A percentile compares a stretch with the other conserved stretches of the same genome.
phyloP scores from a whole-genome alignment of 2,113 vertebrate species.

The Glaucomys volans region DNA sequence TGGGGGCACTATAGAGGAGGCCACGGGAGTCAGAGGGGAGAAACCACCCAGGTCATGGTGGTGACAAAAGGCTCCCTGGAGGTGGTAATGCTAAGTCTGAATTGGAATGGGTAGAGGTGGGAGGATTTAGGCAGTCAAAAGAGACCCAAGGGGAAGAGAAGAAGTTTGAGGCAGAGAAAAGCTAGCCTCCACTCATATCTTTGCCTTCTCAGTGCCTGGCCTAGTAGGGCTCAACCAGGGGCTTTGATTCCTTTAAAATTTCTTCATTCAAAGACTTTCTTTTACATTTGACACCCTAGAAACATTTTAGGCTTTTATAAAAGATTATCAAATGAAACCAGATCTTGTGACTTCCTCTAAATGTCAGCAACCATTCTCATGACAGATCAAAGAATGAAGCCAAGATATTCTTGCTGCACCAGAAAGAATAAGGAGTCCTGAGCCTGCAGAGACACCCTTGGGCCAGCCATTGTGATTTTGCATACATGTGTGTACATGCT shows the following conservation, averaged over 20 bases:
- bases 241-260: background rate
- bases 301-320: conserved; percentile 34
- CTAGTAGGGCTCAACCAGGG: background rate
- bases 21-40: background rate
- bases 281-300: conserved; percentile 23
- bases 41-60: background rate
- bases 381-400: conserved; percentile 37
- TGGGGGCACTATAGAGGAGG: background rate
- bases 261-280: background rate
- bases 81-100: background rate
- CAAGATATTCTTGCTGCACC: background rate
- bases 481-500: background rate
- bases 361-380: background rate
- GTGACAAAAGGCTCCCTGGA: background rate
- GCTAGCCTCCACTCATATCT: too few species aligned
- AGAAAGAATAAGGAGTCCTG: conserved; percentile 14
- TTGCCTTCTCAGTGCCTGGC: background rate
- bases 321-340: background rate
- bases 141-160: background rate
- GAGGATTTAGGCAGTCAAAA: background rate
- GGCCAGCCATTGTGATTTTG: background rate
- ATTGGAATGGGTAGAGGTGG: background rate
- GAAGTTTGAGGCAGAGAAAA: background rate
- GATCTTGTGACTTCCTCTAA: conserved; percentile 57
- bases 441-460: background rate